Percentiles rank a stretch among this genome's conserved stretches.
phyloP scores from a whole-genome alignment of 1,140 invertebrate genomes.

The Musca domestica region DNA sequence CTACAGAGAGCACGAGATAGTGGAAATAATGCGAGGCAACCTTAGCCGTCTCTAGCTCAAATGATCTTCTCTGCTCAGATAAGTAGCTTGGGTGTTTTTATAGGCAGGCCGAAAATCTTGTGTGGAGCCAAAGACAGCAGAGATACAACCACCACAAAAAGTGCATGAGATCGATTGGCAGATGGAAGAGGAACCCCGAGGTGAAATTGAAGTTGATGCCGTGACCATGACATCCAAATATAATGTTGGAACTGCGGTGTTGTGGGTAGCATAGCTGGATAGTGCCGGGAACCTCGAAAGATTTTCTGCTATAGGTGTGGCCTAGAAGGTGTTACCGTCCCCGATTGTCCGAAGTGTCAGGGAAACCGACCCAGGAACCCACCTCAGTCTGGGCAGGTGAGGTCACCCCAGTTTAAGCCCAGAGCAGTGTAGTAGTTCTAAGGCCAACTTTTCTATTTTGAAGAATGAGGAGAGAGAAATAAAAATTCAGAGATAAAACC shows the following conservation, averaged over 20 bases:
- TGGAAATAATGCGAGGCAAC: slow-evolving; percentile 6
- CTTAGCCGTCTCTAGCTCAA: neutral
- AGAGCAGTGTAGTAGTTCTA: neutral
- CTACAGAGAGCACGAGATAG: neutral
- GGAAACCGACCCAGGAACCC: neutral
- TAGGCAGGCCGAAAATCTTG: neutral
- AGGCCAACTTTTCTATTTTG: neutral
- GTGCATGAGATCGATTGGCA: neutral
- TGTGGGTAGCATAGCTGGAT: too few relatives aligned
- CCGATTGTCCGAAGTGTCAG: neutral
- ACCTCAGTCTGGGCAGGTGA: neutral
- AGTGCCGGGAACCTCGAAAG: neutral
- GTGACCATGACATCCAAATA: neutral
- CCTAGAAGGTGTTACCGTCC: neutral
- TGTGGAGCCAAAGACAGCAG: neutral
- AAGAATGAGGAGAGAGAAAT: neutral
- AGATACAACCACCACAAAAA: neutral
- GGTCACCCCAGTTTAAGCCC: neutral
- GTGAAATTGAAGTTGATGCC: neutral
- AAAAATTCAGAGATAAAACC: neutral
- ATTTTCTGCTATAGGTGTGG: neutral
- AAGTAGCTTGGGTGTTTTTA: neutral
- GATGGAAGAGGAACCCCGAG: neutral
- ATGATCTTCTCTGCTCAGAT: neutral
- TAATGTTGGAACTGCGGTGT: neutral